These are phyloP conservation scores for Glaucomys volans DNA, from an alignment of 2,113 vertebrate genomes.

Conservation along the genomic window DNA sequence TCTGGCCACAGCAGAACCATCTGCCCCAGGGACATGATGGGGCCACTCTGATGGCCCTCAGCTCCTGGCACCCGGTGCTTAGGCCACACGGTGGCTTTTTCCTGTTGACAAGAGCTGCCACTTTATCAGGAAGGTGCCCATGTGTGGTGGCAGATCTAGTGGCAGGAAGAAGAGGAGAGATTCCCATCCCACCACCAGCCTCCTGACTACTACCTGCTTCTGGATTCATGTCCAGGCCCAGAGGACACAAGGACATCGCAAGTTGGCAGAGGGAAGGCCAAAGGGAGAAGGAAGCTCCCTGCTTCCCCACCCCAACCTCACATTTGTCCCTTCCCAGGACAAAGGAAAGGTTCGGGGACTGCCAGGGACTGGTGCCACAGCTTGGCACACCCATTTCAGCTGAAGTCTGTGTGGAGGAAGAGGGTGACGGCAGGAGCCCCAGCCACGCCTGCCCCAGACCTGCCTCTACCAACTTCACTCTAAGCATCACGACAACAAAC, in stretches of 20 bases:
- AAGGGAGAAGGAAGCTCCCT: background rate
- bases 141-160: background rate
- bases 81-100: background rate
- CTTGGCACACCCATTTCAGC: no score
- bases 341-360: background rate
- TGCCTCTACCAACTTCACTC: no score
- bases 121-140: background rate
- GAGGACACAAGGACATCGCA: rapidly evolving
- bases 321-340: background rate
- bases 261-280: background rate
- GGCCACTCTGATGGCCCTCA: background rate
- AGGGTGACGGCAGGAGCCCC: no score
- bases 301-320: no score
- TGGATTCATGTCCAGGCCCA: rapidly evolving
- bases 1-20: background rate
- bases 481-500: no score
- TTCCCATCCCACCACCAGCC: rapidly evolving
- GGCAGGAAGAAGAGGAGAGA: background rate
- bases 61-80: no score
- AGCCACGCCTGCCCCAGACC: no score
- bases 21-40: rapidly evolving
- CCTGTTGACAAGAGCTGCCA: background rate
- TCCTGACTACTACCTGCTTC: no score
- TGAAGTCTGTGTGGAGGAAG: no score
- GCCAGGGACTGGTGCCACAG: no score